Conservation (phyloP, 2,888 invertebrate genomes). For the Quadriops clusia region DNA sequence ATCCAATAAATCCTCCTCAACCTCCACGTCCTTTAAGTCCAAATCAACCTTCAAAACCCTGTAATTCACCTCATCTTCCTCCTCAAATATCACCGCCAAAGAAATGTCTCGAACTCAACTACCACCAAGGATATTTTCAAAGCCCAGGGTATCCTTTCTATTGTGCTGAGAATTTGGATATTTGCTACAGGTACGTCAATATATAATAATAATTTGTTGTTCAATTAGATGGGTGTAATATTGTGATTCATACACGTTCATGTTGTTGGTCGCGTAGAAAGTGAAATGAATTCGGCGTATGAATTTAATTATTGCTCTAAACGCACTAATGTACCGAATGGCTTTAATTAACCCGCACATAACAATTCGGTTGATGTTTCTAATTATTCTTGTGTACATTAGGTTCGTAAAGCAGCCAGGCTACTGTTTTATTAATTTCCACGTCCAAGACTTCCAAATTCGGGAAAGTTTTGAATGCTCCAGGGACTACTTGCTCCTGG, state of each 20-base stretch:
- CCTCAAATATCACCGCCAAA: conserved; percentile 9
- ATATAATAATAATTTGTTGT: conserved; percentile 1
- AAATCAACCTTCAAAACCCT: too few species aligned
- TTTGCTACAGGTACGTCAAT: conserved; percentile 36
- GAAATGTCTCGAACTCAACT: conserved; percentile 20
- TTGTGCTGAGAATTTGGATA: conserved; percentile 34
- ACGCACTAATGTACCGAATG: too few species aligned
- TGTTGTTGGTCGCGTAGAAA: too few species aligned
- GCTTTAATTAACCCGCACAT: too few species aligned
- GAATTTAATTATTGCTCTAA: too few species aligned
- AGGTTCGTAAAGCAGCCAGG: conserved; percentile 35
- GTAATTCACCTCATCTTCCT: conserved; percentile 1
- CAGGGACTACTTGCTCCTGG: conserved; percentile 36
- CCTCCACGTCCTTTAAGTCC: too few species aligned
- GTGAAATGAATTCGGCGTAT: too few species aligned
- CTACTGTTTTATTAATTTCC: conserved; percentile 33
- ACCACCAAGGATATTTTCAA: conserved; percentile 31
- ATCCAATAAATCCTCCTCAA: too few species aligned
- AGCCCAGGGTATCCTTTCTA: conserved; percentile 37
- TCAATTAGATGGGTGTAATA: conserved; percentile 1
- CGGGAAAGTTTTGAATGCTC: conserved; percentile 33
- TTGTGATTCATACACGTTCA: too few species aligned
- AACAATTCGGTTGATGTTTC: too few species aligned
- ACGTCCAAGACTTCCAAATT: conserved; percentile 36
- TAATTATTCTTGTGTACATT: conserved; percentile 13